Evolutionary conservation across 2,113 vertebrate genomes (phyloP).

Genomic region (Budorcas taxicolor): DNA sequence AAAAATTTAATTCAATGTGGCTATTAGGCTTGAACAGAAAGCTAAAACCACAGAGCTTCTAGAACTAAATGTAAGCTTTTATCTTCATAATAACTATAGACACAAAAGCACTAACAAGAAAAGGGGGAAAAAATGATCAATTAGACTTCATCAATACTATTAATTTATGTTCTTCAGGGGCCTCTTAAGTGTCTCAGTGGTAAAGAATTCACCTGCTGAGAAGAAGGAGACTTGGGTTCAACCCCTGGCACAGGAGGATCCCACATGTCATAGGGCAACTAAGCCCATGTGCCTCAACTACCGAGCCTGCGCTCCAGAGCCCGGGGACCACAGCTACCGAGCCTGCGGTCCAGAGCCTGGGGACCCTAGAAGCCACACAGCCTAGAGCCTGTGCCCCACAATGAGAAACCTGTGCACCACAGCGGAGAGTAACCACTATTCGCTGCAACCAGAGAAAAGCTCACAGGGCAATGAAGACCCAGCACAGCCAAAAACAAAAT

Average conservation of each 20-base stretch:
- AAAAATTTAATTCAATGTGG: not conserved
- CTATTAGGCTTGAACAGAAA: not conserved
- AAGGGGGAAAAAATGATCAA: not conserved
- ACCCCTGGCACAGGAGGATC: not conserved
- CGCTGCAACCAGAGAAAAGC: not conserved
- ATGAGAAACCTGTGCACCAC: not conserved
- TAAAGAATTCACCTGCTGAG: not conserved
- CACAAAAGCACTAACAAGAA: not conserved
- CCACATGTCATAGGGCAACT: not conserved
- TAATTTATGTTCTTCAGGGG: not conserved
- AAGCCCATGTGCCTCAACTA: not conserved
- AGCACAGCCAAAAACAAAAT: not conserved
- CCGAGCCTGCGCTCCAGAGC: accelerated
- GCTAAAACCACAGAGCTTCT: not conserved
- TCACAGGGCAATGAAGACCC: not conserved
- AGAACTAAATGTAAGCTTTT: not conserved
- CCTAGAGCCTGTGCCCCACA: not conserved
- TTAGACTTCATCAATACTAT: not conserved
- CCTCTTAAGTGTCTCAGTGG: not conserved
- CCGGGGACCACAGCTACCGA: accelerated
- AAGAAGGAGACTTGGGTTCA: not conserved
- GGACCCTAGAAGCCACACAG: not conserved
- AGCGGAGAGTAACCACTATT: accelerated
- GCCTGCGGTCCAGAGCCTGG: accelerated
- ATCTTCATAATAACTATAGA: not conserved